phyloP scores from a whole-genome alignment of 1,140 invertebrate genomes.

The Drosophila melanogaster region DNA sequence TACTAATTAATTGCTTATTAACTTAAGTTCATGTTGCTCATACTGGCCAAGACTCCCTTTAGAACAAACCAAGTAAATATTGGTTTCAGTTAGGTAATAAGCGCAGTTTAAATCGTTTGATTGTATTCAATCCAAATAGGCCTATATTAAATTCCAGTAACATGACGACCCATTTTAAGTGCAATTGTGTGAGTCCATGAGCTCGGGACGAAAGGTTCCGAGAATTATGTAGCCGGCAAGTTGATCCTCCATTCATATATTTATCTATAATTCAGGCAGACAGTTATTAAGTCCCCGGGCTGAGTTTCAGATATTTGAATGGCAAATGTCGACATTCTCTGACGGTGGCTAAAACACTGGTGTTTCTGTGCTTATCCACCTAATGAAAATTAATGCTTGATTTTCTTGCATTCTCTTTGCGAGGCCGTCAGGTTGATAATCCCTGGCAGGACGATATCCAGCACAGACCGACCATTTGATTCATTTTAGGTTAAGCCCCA shows the following conservation, averaged over 20 bases:
- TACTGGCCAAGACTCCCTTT: background rate
- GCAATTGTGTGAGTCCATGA: background rate
- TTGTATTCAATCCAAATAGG: conserved; percentile 10
- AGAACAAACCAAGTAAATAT: conserved; percentile 6
- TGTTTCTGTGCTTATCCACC: conserved; percentile 21
- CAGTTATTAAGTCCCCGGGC: conserved; percentile 43
- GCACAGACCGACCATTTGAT: conserved; percentile 36
- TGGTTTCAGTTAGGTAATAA: conserved; percentile 44
- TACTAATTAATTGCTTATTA: no score
- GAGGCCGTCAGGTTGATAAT: conserved; percentile 27
- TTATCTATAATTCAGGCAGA: conserved; percentile 56
- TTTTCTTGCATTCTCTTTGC: conserved; percentile 29
- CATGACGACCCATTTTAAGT: conserved; percentile 2
- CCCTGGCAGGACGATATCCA: conserved; percentile 23
- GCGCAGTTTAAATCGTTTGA: background rate
- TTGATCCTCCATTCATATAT: conserved; percentile 40
- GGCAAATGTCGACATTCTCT: conserved; percentile 37
- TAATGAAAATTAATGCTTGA: conserved; percentile 74
- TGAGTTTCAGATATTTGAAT: conserved; percentile 42
- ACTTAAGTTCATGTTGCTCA: no score
- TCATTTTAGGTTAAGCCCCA: conserved; percentile 42
- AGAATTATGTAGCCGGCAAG: conserved; percentile 1
- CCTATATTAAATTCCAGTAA: conserved; percentile 16
- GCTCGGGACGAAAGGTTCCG: no score
- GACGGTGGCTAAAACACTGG: conserved; percentile 14